phyloP scores from a whole-genome alignment of 2,888 invertebrate species.

The Homarus gammarus region DNA sequence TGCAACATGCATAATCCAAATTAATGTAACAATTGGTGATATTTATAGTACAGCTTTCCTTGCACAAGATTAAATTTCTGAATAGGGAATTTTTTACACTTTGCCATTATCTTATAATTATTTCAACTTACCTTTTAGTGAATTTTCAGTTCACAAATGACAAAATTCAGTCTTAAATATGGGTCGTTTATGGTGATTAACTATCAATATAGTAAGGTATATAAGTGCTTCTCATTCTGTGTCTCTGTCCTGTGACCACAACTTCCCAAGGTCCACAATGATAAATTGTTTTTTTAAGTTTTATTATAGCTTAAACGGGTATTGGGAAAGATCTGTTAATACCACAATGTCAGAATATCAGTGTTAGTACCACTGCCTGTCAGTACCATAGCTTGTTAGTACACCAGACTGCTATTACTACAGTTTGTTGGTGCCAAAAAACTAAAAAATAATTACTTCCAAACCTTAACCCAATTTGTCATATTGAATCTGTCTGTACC shows the following conservation, averaged over 20 bases:
- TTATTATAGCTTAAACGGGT: not conserved
- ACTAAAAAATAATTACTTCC: conserved; percentile 4
- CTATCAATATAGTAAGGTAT: not conserved
- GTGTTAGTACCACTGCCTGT: conserved; percentile 27
- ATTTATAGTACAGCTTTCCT: not conserved
- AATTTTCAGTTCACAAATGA: not conserved
- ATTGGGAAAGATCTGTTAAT: conserved; percentile 3
- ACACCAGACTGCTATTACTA: conserved; percentile 29
- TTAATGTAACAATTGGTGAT: not conserved
- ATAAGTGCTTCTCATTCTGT: not conserved
- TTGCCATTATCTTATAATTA: too few relatives aligned
- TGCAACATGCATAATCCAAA: conserved; percentile 9
- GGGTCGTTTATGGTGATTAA: not conserved
- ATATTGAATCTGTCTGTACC: conserved; percentile 14
- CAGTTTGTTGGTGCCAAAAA: conserved; percentile 42
- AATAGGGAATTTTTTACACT: not conserved
- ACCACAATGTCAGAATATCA: conserved; percentile 29
- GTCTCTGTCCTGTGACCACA: not conserved
- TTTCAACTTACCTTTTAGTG: not conserved
- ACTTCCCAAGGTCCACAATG: conserved; percentile 2
- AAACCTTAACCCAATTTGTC: not conserved
- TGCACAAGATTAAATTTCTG: not conserved
- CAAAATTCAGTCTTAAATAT: not conserved
- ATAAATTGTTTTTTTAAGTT: conserved; percentile 4
- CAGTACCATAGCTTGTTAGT: conserved; percentile 37